These are phyloP conservation scores for Gracilinanus agilis DNA, from an alignment of 2,113 vertebrate species.

Conservation along the genomic window DNA sequence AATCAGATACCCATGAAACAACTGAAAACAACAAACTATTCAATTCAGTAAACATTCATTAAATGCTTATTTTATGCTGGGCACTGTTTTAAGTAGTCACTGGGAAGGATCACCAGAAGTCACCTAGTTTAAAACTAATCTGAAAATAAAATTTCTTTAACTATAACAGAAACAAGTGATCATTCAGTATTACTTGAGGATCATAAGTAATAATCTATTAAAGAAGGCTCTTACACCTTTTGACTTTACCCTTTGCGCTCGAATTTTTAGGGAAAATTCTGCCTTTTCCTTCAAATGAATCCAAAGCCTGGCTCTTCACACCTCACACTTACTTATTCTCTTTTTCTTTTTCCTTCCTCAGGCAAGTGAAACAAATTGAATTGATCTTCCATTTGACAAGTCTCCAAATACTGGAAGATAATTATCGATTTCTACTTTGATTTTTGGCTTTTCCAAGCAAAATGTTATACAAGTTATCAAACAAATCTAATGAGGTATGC, in stretches of 20 bases:
- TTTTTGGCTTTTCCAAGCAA: background rate
- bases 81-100: background rate
- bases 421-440: too few relatives aligned
- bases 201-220: background rate
- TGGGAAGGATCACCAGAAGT: background rate
- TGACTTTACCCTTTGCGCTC: background rate
- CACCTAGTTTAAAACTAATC: background rate
- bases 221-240: background rate
- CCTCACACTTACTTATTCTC: background rate
- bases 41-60: background rate
- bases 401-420: background rate
- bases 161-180: background rate
- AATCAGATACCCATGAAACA: too few relatives aligned
- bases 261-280: too few relatives aligned
- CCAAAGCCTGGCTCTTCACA: background rate
- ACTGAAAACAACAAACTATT: too few relatives aligned
- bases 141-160: background rate
- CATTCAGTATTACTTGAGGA: background rate
- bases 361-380: background rate
- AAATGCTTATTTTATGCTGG: too few relatives aligned
- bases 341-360: background rate
- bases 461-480: background rate
- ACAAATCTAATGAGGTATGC: background rate
- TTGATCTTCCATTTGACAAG: background rate
- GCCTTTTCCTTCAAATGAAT: background rate